phyloP scores from a whole-genome alignment of 2,888 invertebrate species.

The Eutolmus rufibarbis region DNA sequence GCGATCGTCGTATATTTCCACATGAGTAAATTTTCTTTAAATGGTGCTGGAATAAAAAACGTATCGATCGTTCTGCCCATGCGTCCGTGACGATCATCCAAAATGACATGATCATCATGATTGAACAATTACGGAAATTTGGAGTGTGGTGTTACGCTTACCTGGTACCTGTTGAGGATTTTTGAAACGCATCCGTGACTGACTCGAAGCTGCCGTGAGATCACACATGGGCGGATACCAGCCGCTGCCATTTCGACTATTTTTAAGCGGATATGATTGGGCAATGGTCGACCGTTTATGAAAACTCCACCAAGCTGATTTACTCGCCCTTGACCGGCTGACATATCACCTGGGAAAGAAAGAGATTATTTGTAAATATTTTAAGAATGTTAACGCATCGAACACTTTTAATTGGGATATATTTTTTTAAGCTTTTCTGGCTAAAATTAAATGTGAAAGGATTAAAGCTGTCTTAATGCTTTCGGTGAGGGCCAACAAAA shows the following conservation, averaged over 20 bases:
- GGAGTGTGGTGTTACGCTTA: constrained; percentile 20
- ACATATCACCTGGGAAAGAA: constrained; percentile 56
- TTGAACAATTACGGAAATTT: constrained; percentile 10
- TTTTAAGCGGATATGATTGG: constrained; percentile 91
- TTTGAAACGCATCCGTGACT: constrained; percentile 98
- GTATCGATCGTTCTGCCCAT: not conserved
- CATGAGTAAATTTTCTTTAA: constrained; percentile 17
- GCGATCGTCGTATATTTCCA: constrained; percentile 4
- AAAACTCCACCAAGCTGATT: constrained; percentile 97
- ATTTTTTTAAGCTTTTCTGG: too few relatives aligned
- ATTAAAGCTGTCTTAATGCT: too few relatives aligned
- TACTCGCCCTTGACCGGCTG: constrained; percentile 88
- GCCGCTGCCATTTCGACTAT: constrained; percentile 96
- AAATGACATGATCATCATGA: constrained; percentile 30
- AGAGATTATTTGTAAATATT: not conserved
- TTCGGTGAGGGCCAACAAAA: too few relatives aligned
- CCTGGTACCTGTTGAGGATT: constrained; percentile 92
- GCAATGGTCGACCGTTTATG: constrained; percentile 95
- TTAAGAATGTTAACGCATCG: not conserved
- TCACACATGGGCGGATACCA: constrained; percentile 94
- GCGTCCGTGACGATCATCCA: constrained; percentile 15
- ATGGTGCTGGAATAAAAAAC: not conserved
- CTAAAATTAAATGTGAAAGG: not conserved
- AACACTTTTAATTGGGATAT: not conserved
- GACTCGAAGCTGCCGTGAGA: constrained; percentile 90